phyloP scores from a whole-genome alignment of 1,140 invertebrate species.

The Elysia chlorotica region DNA sequence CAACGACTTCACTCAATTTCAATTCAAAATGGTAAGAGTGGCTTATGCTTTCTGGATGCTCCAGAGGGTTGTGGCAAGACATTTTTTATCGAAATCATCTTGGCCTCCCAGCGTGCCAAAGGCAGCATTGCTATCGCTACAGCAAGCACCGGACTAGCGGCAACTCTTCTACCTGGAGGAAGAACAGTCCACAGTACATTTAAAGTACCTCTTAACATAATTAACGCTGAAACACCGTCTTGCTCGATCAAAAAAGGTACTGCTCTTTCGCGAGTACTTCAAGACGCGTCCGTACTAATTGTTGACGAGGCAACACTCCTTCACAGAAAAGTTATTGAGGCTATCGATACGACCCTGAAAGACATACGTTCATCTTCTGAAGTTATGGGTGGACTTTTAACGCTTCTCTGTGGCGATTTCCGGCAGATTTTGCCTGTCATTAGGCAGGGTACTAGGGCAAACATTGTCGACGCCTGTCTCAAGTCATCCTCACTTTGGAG shows the following conservation, averaged over 20 bases:
- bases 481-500: constrained; percentile 40
- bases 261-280: neutral
- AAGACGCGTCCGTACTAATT: constrained; percentile 30
- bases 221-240: constrained; percentile 4
- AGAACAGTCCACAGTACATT: constrained; percentile 29
- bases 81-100: neutral
- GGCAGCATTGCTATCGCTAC: constrained; percentile 4
- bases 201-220: constrained; percentile 23
- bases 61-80: neutral
- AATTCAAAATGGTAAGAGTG: neutral
- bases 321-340: constrained; percentile 28
- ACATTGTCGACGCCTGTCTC: constrained; percentile 35
- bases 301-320: constrained; percentile 46
- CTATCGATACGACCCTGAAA: constrained; percentile 29
- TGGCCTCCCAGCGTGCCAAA: neutral
- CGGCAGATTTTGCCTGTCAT: constrained; percentile 19
- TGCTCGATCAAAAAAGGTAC: neutral
- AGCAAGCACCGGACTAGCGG: constrained; percentile 47
- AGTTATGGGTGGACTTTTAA: constrained; percentile 30
- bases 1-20: neutral
- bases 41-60: constrained; percentile 5
- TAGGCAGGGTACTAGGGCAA: constrained; percentile 1
- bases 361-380: constrained; percentile 24
- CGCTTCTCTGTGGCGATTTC: constrained; percentile 40
- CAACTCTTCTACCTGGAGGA: constrained; percentile 37